Conservation (phyloP, 2,888 invertebrate species). For the Clusia tigrina region DNA sequence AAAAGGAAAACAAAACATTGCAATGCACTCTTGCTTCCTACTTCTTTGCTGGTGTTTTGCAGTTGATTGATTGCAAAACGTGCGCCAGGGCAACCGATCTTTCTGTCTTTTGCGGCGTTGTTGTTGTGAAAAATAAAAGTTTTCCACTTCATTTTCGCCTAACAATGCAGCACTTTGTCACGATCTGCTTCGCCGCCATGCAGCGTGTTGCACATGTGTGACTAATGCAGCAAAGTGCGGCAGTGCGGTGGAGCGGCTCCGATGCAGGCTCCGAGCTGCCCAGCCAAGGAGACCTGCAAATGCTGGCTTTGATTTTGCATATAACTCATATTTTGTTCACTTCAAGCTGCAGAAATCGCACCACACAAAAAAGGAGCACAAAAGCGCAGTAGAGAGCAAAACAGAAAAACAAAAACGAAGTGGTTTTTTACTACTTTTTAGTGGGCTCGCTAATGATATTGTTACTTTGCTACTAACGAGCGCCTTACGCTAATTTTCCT, state of each 20-base stretch:
- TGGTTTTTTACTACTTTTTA: neutral
- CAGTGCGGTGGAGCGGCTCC: neutral
- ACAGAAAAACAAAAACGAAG: neutral
- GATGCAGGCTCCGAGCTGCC: neutral
- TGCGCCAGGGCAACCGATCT: neutral
- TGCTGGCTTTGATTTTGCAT: neutral
- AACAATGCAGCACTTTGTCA: neutral
- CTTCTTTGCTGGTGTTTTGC: neutral
- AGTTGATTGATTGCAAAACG: neutral
- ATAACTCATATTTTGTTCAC: neutral
- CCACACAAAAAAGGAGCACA: neutral
- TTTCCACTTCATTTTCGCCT: neutral
- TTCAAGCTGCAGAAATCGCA: neutral
- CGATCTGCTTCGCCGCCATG: neutral
- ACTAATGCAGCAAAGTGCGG: neutral
- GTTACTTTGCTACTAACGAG: slow-evolving; percentile 8
- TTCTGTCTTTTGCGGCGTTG: neutral
- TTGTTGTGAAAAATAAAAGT: neutral
- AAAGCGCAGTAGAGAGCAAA: neutral
- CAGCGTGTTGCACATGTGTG: neutral
- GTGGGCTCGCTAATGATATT: neutral
- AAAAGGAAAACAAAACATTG: neutral
- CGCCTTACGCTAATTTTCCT: slow-evolving; percentile 3
- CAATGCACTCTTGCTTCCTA: neutral
- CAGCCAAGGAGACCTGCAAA: neutral